Percentiles rank a stretch among this genome's conserved stretches.
phyloP scores from a whole-genome alignment of 2,797 vertebrate species.

The Nannoperca obscura region DNA sequence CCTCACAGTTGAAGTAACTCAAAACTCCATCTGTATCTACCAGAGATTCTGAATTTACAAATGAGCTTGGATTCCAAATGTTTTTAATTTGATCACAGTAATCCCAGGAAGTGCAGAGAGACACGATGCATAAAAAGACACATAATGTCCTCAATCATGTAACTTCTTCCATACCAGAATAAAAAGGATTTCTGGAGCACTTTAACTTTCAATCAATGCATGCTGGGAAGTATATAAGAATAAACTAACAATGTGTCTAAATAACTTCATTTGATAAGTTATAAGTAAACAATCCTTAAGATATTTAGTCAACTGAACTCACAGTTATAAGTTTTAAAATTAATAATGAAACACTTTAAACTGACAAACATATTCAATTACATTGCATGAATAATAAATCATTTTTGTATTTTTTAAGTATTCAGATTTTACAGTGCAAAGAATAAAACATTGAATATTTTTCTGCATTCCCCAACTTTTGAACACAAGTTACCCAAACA shows the following conservation, averaged over 20 bases:
- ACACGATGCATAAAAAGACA: no score
- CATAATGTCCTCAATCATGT: not conserved
- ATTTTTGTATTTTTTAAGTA: not conserved
- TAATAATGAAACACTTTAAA: not conserved
- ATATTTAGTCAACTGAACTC: not conserved
- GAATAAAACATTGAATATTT: not conserved
- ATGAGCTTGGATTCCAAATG: not conserved
- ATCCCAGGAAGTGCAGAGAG: not conserved
- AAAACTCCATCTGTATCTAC: not conserved
- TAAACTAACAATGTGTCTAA: not conserved
- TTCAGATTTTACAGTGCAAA: not conserved
- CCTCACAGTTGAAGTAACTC: no score
- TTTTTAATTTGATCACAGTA: not conserved
- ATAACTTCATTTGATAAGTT: not conserved
- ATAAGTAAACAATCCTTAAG: not conserved
- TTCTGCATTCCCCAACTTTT: not conserved
- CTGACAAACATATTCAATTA: not conserved
- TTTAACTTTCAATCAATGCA: not conserved
- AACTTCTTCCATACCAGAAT: no score
- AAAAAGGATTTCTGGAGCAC: not conserved
- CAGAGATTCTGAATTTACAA: not conserved
- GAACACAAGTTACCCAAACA: not conserved
- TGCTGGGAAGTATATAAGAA: no score
- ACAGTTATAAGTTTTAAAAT: not conserved
- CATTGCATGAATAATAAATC: not conserved